Conservation (phyloP, 92 coral and sea anemone genomes). For the Epizoanthus scotinus region DNA sequence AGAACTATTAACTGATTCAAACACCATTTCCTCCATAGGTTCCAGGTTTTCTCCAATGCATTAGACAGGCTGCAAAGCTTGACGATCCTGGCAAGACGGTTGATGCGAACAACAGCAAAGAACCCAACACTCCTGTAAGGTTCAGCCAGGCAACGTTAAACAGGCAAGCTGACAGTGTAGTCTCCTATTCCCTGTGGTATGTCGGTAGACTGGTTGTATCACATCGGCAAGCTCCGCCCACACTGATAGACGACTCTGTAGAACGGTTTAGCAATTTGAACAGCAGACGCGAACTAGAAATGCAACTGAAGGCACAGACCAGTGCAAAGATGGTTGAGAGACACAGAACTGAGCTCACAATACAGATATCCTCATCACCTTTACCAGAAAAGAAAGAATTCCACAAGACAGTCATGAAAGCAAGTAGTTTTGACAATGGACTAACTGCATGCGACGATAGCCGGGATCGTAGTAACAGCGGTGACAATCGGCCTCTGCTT, state of each 20-base stretch:
- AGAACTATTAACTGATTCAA: no score
- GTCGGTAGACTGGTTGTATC: slow-evolving; percentile 87
- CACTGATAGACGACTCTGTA: slow-evolving; percentile 85
- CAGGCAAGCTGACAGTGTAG: slow-evolving; percentile 37
- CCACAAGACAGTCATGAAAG: slow-evolving; percentile 55
- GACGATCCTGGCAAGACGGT: slow-evolving; percentile 41
- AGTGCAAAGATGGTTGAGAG: slow-evolving; percentile 20
- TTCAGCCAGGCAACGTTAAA: slow-evolving; percentile 26
- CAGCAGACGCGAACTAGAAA: slow-evolving; percentile 67
- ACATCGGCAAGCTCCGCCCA: slow-evolving; percentile 93
- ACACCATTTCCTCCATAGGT: slow-evolving; percentile 40
- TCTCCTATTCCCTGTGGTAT: slow-evolving; percentile 74
- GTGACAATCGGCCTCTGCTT: neutral
- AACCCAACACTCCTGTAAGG: slow-evolving; percentile 15
- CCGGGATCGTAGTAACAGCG: slow-evolving; percentile 20
- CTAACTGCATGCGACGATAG: slow-evolving; percentile 42
- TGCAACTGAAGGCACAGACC: slow-evolving; percentile 51
- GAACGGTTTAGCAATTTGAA: slow-evolving; percentile 66
- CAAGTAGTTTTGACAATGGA: slow-evolving; percentile 67
- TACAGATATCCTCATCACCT: slow-evolving; percentile 49
- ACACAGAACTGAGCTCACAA: slow-evolving; percentile 29
- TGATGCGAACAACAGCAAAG: slow-evolving; percentile 27
- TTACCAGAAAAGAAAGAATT: slow-evolving; percentile 19
- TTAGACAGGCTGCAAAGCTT: slow-evolving; percentile 74
- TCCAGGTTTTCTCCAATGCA: slow-evolving; percentile 77